Evolutionary conservation across 2,888 invertebrate species (phyloP).

Genomic region (Volucella inflata): DNA sequence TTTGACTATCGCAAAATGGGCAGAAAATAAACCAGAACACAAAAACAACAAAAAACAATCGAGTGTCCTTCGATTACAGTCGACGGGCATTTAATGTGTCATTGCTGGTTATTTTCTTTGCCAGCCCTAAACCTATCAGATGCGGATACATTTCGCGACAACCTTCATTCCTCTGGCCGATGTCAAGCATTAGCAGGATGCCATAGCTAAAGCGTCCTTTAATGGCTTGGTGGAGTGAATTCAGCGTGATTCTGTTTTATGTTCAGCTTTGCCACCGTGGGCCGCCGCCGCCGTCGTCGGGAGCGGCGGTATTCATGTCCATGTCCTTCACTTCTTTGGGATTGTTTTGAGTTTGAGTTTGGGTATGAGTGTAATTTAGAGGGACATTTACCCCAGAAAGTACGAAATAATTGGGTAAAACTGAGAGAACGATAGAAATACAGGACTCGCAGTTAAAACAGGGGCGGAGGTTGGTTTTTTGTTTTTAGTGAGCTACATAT

Average conservation of each 20-base stretch:
- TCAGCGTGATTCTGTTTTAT: background rate
- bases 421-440: conserved; percentile 42
- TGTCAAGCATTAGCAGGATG: conserved; percentile 14
- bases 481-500: conserved; percentile 34
- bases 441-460: conserved; percentile 7
- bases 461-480: background rate
- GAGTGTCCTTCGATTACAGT: conserved; percentile 32
- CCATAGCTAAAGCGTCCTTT: conserved; percentile 20
- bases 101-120: background rate
- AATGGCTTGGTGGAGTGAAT: conserved; percentile 38
- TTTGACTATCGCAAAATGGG: conserved; percentile 29
- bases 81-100: conserved; percentile 11
- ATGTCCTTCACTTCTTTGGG: conserved; percentile 51
- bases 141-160: conserved; percentile 9
- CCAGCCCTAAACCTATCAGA: background rate
- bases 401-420: conserved; percentile 73
- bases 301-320: background rate
- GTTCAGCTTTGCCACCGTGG: background rate
- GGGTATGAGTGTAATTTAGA: conserved; percentile 66
- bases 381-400: conserved; percentile 71
- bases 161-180: conserved; percentile 26
- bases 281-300: conserved; percentile 4
- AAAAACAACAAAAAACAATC: conserved; percentile 39
- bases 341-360: conserved; percentile 23
- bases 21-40: conserved; percentile 34